Evolutionary conservation across 2,113 vertebrate genomes (phyloP).

Genomic region (Lates calcarifer): DNA sequence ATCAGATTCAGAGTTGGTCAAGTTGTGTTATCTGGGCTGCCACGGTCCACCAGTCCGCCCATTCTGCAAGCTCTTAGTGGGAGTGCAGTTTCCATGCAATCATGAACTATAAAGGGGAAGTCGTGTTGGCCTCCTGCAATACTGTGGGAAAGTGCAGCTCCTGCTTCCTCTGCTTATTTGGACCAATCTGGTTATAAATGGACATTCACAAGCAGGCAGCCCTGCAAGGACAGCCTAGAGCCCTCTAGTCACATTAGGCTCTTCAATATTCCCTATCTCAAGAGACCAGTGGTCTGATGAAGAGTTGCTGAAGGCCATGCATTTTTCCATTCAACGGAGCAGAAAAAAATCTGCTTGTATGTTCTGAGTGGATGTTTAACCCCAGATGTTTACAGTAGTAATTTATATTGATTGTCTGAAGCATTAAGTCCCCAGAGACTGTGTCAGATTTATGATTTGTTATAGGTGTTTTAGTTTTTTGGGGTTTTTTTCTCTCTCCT

Average conservation of each 20-base stretch:
- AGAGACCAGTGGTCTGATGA: constrained; percentile 76
- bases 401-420: constrained; percentile 55
- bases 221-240: constrained; percentile 59
- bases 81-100: constrained; percentile 81
- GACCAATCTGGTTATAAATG: constrained; percentile 82
- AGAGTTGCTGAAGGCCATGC: constrained; percentile 77
- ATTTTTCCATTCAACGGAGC: constrained; percentile 81
- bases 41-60: constrained; percentile 78
- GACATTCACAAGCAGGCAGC: constrained; percentile 77
- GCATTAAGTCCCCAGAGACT: constrained; percentile 36
- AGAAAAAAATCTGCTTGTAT: constrained; percentile 53
- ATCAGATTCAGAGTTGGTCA: constrained; percentile 75
- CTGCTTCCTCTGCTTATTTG: constrained; percentile 80
- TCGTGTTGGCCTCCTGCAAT: constrained; percentile 66
- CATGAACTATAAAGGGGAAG: constrained; percentile 78
- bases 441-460: constrained; percentile 3
- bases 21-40: constrained; percentile 77
- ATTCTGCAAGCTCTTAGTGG: constrained; percentile 73
- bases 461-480: constrained; percentile 8
- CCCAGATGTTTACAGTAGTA: constrained; percentile 69
- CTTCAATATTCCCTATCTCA: constrained; percentile 78
- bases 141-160: constrained; percentile 87
- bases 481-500: background rate
- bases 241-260: constrained; percentile 75
- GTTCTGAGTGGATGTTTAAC: constrained; percentile 60